These are phyloP conservation scores for Eriosoma lanigerum DNA, from an alignment of 1,140 invertebrate genomes.

Conservation along the genomic window DNA sequence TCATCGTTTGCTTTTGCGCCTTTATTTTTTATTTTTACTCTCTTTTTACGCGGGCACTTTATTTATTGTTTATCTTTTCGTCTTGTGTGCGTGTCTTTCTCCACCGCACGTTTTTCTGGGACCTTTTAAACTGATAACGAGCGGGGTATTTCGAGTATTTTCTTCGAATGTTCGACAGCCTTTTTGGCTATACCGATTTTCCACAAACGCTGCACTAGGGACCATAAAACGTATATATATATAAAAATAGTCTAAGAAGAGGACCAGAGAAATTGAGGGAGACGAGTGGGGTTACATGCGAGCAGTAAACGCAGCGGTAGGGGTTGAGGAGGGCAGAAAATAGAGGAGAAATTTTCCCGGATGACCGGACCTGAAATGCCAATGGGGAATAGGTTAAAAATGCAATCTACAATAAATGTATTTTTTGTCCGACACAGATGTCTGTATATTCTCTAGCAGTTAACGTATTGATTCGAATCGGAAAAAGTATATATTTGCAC, in stretches of 20 bases:
- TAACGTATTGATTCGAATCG: slow-evolving; percentile 26
- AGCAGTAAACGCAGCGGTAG: not conserved
- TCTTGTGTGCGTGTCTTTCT: not conserved
- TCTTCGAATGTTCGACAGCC: slow-evolving; percentile 37
- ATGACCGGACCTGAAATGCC: slow-evolving; percentile 32
- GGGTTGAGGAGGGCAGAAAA: not conserved
- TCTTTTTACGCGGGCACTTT: slow-evolving; percentile 6
- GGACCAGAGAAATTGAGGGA: not conserved
- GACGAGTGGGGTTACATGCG: not conserved
- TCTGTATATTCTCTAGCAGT: not conserved
- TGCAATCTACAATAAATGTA: slow-evolving; percentile 28
- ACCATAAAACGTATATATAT: not conserved
- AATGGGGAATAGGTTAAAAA: slow-evolving; percentile 48
- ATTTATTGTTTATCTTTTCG: slow-evolving; percentile 48
- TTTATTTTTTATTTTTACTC: slow-evolving; percentile 1
- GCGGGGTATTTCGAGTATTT: slow-evolving; percentile 19
- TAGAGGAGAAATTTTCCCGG: slow-evolving; percentile 25
- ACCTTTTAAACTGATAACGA: slow-evolving; percentile 47
- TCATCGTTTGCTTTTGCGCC: slow-evolving; percentile 8
- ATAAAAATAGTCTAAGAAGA: not conserved
- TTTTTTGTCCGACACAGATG: slow-evolving; percentile 29
- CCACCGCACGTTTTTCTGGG: not conserved
- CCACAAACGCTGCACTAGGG: not conserved
- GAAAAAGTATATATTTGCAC: slow-evolving; percentile 9
- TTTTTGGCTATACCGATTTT: slow-evolving; percentile 33